Conservation (phyloP, 2,113 vertebrate species). For the Podarcis cretensis region DNA sequence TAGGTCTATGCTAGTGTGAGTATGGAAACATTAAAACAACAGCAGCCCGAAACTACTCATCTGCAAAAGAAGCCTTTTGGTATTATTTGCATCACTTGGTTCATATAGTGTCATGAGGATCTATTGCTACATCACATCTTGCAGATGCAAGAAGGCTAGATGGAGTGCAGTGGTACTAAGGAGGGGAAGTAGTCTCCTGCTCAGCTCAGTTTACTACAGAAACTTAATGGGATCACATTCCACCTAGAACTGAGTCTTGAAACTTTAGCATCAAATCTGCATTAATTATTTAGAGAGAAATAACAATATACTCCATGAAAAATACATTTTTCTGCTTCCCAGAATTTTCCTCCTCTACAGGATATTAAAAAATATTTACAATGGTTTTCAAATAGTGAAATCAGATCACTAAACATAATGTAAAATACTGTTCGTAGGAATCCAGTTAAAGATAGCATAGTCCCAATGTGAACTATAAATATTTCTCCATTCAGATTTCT, state of each 20-base stretch:
- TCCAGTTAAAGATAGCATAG: constrained; percentile 12
- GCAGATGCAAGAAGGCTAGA: neutral
- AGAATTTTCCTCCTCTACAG: neutral
- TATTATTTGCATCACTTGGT: neutral
- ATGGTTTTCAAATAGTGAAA: constrained; percentile 18
- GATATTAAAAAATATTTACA: constrained; percentile 13
- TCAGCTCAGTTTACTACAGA: neutral
- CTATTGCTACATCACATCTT: neutral
- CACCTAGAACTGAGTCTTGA: neutral
- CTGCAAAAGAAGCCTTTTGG: neutral
- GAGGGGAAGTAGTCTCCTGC: neutral
- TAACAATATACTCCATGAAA: neutral
- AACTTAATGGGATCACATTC: neutral
- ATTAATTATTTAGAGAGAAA: neutral
- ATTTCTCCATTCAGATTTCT: constrained; percentile 38
- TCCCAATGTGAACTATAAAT: constrained; percentile 26
- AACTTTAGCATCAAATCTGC: neutral
- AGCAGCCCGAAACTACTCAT: neutral
- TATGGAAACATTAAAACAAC: neutral
- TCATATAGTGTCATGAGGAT: neutral
- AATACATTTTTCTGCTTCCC: neutral
- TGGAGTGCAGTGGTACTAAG: neutral
- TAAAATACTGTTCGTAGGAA: constrained; percentile 6
- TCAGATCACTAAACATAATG: neutral
- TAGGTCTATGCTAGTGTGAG: neutral